Conservation (phyloP, 2,113 vertebrate species). For the Ochotona princeps region DNA sequence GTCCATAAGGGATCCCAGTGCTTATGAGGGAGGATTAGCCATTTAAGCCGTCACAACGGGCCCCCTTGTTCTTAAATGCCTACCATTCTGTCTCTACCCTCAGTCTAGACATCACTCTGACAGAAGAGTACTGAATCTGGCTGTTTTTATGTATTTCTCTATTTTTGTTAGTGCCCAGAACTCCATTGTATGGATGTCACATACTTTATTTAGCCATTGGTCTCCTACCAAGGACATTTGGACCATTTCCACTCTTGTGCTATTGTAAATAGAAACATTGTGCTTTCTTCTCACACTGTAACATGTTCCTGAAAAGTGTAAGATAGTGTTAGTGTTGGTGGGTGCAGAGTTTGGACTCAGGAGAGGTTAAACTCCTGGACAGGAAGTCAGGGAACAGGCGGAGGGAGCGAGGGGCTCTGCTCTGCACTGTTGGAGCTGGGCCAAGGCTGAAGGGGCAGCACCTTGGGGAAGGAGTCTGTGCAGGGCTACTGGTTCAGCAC, state of each 20-base stretch:
- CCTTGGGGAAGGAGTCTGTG: not conserved
- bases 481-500: not conserved
- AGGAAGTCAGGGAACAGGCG: not conserved
- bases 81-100: not conserved
- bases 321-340: not conserved
- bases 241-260: not conserved
- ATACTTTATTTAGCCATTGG: not conserved
- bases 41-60: no score
- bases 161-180: not conserved
- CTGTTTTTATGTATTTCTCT: not conserved
- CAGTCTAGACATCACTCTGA: not conserved
- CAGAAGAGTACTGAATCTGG: not conserved
- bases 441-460: not conserved
- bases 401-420: not conserved
- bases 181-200: not conserved
- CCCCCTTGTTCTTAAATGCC: not conserved
- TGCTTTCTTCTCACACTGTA: not conserved
- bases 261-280: slow-evolving; percentile 16
- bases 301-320: slow-evolving; percentile 37
- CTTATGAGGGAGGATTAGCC: no score
- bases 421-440: not conserved
- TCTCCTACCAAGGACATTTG: not conserved
- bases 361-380: not conserved
- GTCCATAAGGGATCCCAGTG: no score
- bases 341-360: not conserved